A percentile compares a stretch with the other conserved stretches of the same genome.
These are phyloP conservation scores for Linyphia triangularis DNA, from an alignment of 2,888 invertebrate species.

Conservation along the genomic window DNA sequence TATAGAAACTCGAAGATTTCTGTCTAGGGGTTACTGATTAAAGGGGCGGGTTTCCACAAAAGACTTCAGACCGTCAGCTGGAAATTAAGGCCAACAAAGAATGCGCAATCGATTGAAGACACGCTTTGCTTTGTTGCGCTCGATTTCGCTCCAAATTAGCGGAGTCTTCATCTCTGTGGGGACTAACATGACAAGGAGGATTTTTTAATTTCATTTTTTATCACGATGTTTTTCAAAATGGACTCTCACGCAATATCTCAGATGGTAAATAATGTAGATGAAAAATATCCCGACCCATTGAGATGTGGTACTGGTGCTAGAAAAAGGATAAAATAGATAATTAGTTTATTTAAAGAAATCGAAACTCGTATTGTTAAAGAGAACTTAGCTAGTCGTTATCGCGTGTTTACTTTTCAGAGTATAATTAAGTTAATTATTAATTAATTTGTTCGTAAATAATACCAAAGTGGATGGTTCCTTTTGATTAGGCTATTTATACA, in stretches of 20 bases:
- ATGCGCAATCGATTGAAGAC: constrained; percentile 38
- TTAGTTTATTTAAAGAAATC: not conserved
- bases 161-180: not conserved
- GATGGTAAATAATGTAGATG: too few relatives aligned
- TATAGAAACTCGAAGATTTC: constrained; percentile 68
- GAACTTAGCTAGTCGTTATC: not conserved
- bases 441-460: too few relatives aligned
- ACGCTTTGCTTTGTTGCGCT: not conserved
- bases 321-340: not conserved
- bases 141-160: constrained; percentile 9
- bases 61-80: constrained; percentile 39
- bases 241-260: not conserved
- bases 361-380: not conserved
- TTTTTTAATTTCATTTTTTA: constrained; percentile 5
- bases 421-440: not conserved
- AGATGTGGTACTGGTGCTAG: not conserved
- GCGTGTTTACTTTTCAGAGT: not conserved
- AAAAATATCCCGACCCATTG: not conserved
- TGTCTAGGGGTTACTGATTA: constrained; percentile 70
- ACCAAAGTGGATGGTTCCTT: too few relatives aligned
- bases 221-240: not conserved
- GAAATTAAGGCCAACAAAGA: constrained; percentile 65
- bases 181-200: not conserved
- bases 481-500: too few relatives aligned
- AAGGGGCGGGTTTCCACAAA: constrained; percentile 60